These are phyloP conservation scores for Leptopilina syphax DNA, from an alignment of 2,888 invertebrate genomes.

Conservation along the genomic window DNA sequence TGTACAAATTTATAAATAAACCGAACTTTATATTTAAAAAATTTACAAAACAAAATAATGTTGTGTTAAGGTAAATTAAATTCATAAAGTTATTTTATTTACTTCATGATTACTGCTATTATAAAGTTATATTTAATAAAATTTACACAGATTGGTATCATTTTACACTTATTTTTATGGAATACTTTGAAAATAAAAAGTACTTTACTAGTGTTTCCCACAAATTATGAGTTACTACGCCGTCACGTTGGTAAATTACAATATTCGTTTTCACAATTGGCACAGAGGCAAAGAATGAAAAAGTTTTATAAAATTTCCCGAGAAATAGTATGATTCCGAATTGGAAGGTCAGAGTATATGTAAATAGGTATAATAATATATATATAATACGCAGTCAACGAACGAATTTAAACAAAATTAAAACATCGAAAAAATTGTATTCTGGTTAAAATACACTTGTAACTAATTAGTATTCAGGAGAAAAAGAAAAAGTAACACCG, in stretches of 20 bases:
- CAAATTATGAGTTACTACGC: neutral
- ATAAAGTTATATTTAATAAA: slow-evolving; percentile 1
- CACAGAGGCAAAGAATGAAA: neutral
- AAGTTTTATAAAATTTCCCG: neutral
- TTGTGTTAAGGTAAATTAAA: neutral
- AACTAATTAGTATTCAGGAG: neutral
- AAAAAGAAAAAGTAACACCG: neutral
- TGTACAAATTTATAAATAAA: no score
- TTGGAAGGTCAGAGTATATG: no score
- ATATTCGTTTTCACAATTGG: neutral
- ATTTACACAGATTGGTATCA: slow-evolving; percentile 1
- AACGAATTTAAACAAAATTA: no score
- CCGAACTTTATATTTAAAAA: no score
- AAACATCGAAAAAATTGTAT: no score
- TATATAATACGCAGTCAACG: no score
- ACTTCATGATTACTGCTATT: neutral
- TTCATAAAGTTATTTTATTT: neutral
- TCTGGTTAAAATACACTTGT: neutral
- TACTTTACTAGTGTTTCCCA: slow-evolving; percentile 4
- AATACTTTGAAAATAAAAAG: neutral
- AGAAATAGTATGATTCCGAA: no score
- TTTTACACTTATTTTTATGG: neutral
- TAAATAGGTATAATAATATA: no score
- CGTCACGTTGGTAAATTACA: neutral
- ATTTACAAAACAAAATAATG: no score